A percentile compares a stretch with the other conserved stretches of the same genome.
Conservation (phyloP, 2,888 invertebrate species). For the Drosophila paramelanica region DNA sequence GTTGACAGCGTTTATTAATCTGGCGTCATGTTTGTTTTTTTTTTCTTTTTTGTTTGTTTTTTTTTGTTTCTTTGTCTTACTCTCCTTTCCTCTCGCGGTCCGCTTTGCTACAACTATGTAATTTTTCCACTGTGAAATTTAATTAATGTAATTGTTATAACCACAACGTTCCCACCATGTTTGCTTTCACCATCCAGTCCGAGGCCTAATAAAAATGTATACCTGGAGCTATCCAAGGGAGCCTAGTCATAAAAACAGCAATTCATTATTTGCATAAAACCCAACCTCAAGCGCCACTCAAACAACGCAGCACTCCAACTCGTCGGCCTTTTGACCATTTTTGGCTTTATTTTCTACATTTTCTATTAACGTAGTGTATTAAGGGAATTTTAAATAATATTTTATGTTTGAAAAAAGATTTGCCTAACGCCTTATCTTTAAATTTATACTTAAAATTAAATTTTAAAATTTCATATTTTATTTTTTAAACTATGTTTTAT, state of each 20-base stretch:
- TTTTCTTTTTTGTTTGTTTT: constrained; percentile 11
- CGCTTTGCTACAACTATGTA: constrained; percentile 2
- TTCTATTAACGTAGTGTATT: constrained; percentile 2
- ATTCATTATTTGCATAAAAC: constrained; percentile 60
- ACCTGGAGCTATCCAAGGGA: constrained; percentile 16
- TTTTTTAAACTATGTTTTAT: too few relatives aligned
- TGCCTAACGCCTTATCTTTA: too few relatives aligned
- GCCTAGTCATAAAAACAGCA: constrained; percentile 49
- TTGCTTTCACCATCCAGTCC: constrained; percentile 18
- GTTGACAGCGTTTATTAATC: constrained; percentile 77
- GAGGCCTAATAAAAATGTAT: constrained; percentile 51
- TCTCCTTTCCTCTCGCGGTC: not conserved
- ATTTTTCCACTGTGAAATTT: constrained; percentile 54
- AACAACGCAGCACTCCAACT: constrained; percentile 35
- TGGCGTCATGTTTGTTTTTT: constrained; percentile 61
- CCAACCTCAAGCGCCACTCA: constrained; percentile 53
- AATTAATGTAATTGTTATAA: constrained; percentile 76
- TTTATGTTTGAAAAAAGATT: not conserved
- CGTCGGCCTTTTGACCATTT: constrained; percentile 39
- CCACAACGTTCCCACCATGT: constrained; percentile 42
- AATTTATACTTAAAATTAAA: too few relatives aligned
- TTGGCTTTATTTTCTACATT: constrained; percentile 22
- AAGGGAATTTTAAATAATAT: not conserved
- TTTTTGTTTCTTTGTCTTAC: not conserved
- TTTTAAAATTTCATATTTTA: too few relatives aligned